A percentile compares a stretch with the other conserved stretches of the same genome.
phyloP scores from a whole-genome alignment of 64 coral and sea anemone genomes.

The Pocillopora verrucosa region DNA sequence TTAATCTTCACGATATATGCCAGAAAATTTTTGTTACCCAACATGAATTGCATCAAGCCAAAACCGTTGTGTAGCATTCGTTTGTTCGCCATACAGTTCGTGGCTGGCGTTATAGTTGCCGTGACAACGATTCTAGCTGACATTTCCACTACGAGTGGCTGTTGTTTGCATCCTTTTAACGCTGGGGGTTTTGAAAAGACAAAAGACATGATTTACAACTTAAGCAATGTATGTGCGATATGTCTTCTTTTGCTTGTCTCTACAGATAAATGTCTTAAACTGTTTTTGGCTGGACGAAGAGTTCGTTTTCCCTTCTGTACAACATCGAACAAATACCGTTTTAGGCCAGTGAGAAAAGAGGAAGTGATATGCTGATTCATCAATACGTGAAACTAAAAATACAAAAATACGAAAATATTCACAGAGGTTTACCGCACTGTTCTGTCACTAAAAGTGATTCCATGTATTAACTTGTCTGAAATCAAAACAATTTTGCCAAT shows the following conservation, averaged over 20 bases:
- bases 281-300: neutral
- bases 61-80: neutral
- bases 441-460: too few relatives aligned
- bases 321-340: neutral
- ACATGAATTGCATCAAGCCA: constrained; percentile 1
- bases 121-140: neutral
- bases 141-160: neutral
- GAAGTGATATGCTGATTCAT: too few relatives aligned
- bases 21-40: neutral
- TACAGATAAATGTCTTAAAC: constrained; percentile 17
- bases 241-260: constrained; percentile 24
- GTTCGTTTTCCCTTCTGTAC: neutral
- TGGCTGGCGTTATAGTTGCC: neutral
- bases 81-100: neutral
- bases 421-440: too few relatives aligned
- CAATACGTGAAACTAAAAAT: too few relatives aligned
- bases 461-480: too few relatives aligned
- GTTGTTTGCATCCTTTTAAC: neutral
- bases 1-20: neutral
- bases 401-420: too few relatives aligned
- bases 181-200: neutral
- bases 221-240: neutral
- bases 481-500: too few relatives aligned
- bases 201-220: neutral
- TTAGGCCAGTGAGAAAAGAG: neutral